A percentile compares a stretch with the other conserved stretches of the same genome.
Evolutionary conservation across 2,113 vertebrate species (phyloP).

Genomic region (Mobula hypostoma): DNA sequence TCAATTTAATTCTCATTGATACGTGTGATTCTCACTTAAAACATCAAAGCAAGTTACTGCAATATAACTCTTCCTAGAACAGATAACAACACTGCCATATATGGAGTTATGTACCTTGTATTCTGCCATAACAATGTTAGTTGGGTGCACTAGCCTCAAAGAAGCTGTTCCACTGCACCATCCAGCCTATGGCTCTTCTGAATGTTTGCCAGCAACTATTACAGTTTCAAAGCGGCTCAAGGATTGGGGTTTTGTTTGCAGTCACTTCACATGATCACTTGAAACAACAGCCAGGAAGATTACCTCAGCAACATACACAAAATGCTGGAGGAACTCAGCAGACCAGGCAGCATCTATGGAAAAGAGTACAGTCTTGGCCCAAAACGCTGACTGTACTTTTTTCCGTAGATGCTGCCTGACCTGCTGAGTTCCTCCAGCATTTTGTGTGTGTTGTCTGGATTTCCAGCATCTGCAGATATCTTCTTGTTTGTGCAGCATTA

Average conservation of each 20-base stretch:
- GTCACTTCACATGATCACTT: not conserved
- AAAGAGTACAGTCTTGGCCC: too few species aligned
- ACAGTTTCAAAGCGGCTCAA: not conserved
- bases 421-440: too few species aligned
- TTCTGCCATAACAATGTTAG: not conserved
- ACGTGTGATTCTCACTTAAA: not conserved
- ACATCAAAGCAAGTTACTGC: not conserved
- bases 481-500: not conserved
- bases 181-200: not conserved
- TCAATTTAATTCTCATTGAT: not conserved
- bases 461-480: too few species aligned
- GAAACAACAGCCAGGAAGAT: not conserved
- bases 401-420: too few species aligned
- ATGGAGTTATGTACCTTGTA: not conserved
- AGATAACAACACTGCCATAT: not conserved
- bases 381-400: too few species aligned
- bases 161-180: not conserved
- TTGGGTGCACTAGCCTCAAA: too few species aligned
- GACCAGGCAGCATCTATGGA: too few species aligned
- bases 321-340: too few species aligned
- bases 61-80: not conserved
- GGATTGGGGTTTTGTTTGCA: not conserved
- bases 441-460: too few species aligned
- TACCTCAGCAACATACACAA: not conserved
- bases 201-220: not conserved